Conservation (phyloP, 2,888 invertebrate genomes). For the Epinotia nisella region DNA sequence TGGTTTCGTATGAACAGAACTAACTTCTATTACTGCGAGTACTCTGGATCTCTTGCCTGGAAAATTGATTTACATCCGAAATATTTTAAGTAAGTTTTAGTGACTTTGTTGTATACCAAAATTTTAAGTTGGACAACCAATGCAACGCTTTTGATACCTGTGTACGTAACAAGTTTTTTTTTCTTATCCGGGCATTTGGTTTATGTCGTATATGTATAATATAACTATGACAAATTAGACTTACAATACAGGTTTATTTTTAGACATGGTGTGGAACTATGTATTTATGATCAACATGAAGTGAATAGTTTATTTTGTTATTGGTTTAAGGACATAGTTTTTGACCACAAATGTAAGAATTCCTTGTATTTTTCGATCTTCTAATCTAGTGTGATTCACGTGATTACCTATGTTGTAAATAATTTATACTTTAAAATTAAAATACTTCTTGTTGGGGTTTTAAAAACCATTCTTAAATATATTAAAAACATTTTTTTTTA, state of each 20-base stretch:
- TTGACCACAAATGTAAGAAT: slow-evolving; percentile 19
- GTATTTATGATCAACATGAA: slow-evolving; percentile 27
- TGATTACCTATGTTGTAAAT: slow-evolving; percentile 25
- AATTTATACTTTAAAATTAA: slow-evolving; percentile 21
- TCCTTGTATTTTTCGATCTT: slow-evolving; percentile 36
- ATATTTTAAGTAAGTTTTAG: not conserved
- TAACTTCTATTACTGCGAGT: not conserved
- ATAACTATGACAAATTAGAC: not conserved
- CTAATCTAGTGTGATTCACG: slow-evolving; percentile 29
- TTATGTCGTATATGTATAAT: not conserved
- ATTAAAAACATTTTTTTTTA: slow-evolving; percentile 9
- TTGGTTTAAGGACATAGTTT: slow-evolving; percentile 26
- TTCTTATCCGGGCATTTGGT: not conserved
- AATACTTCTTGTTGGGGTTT: slow-evolving; percentile 40
- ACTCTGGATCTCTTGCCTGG: not conserved
- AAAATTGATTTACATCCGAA: not conserved
- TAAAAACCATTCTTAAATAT: slow-evolving; percentile 40
- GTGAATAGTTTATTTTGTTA: slow-evolving; percentile 28
- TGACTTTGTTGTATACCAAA: no score
- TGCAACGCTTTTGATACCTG: not conserved
- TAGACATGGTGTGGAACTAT: slow-evolving; percentile 16
- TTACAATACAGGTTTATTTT: slow-evolving; percentile 26
- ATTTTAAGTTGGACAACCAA: not conserved
- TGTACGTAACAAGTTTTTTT: not conserved
- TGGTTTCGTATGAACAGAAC: not conserved